Base-by-base conservation (phyloP, 2,797 vertebrate species). In the Sebastes taczanowskii region DNA sequence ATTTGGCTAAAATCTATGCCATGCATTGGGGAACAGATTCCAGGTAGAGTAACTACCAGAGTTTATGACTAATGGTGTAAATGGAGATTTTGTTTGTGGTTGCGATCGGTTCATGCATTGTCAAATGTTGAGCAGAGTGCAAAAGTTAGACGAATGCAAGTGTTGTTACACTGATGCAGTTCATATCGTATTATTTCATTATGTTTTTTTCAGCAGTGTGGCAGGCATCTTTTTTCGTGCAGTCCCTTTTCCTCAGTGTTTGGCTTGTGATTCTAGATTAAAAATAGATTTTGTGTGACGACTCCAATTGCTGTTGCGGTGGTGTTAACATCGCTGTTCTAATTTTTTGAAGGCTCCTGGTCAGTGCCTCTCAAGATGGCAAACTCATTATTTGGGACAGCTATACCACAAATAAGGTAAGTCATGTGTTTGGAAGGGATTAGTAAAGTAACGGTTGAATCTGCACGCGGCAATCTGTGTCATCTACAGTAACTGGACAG, bases 11-110 rank as follows among this genome's bases (percentile, higher is more conserved):
- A 96, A 99, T 99, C 94, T 99, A 99, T 90, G 98, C 99, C 96
- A 99, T 99, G 99, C 98, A 99, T 91, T 99, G 99, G 99, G 99
- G 99, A 83, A 99, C 98, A 74, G 99, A 99, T 94, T 99, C 99
- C 94, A 99, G 98, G 98, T 99, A 91, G 65, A 91, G 61, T 2
- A 2, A 74, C 46, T 8, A 8, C 8, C 7, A 66, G 64, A 30
- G 22, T 61, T n/a, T 9, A n/a, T 16, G 11, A 13, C 11, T 61
- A 18, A 10, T 11, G 3, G 7, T 23, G 2, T 16, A 9, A 2
- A 11, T 0, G 6, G 11, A 30, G n/a, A 18, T 65, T 71, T 64
- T 46, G 5, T 75, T 18, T 7, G 20, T 34, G 6, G 16, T 34
- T 4, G 42, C 7, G 25, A 35, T 6, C 5, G 56, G 27, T 32